Conservation (phyloP, 64 coral and sea anemone species). For the Montipora sp. region DNA sequence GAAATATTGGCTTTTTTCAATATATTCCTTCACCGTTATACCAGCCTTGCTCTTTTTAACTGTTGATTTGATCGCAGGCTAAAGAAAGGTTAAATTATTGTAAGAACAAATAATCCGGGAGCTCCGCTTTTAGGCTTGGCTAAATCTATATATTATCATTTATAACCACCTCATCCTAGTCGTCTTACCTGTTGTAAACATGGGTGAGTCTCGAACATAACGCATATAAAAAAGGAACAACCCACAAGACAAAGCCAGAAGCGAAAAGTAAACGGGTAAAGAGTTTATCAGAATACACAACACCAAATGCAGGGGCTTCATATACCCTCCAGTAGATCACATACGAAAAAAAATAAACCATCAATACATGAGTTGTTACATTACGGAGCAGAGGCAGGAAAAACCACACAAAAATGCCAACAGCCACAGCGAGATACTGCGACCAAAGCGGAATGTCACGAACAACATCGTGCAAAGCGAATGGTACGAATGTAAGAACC, state of each 20-base stretch:
- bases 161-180: no score
- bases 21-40: no score
- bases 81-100: no score
- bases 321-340: slow-evolving; percentile 24
- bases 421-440: slow-evolving; percentile 29
- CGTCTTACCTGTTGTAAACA: slow-evolving; percentile 63
- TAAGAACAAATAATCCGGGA: no score
- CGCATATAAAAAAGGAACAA: slow-evolving; percentile 28
- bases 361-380: slow-evolving; percentile 42
- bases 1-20: no score
- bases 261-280: slow-evolving; percentile 51
- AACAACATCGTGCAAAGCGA: slow-evolving; percentile 64
- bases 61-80: no score
- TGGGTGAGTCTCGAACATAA: slow-evolving; percentile 53
- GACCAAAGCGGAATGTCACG: slow-evolving; percentile 67
- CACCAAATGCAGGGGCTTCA: not conserved
- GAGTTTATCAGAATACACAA: not conserved
- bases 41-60: no score
- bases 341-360: slow-evolving; percentile 50
- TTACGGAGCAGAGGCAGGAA: slow-evolving; percentile 12
- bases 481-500: slow-evolving; percentile 52
- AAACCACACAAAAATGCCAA: slow-evolving; percentile 35
- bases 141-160: no score
- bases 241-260: slow-evolving; percentile 60
- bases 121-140: no score